Evolutionary conservation across 1,140 invertebrate genomes (phyloP), one percentile per base, ranked within the genome.

Genomic region (Triops longicaudatus): DNA sequence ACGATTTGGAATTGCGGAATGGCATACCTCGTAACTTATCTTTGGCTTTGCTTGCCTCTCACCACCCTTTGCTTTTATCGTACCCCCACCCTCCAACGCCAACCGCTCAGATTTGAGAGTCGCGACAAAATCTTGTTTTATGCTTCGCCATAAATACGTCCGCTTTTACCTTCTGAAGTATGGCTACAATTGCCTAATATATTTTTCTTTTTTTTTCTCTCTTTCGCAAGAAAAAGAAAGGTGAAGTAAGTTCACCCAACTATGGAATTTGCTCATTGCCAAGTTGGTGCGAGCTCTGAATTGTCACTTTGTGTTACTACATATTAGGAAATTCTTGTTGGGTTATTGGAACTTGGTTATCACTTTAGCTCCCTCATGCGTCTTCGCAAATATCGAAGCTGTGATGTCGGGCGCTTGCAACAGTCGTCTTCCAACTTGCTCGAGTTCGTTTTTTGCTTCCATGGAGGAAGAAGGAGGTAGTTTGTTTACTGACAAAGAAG

Each of bases 241-340:
- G 31, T 63, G 50, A 22, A 63, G 14, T 14, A 6, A 17, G 50
- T 63, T 63, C n/a, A 5, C 22, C 50, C n/a, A 63, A 63, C 31
- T 37, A 2, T 4, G 50, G 50, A 63, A 63, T 63, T 63, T 14
- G 50, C 17, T 63, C 50, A 22, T 63, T 63, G 50, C 14, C n/a
- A 22, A 63, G 17, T n/a, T 63, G 50, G 9, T 63, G 17, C 6
- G n/a, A 14, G 14, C 50, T 22, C 4, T 63, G 50, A 63, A 63
- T 63, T 9, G 50, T 17, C 50, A 3, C 43, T 17, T 12, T 12
- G 7, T 63, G 50, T 63, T 63, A 22, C 50, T n/a, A 63, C n/a
- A 37, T 63, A 63, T 63, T 63, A 63, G 50, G n/a, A 63, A 63
- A 63, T 63, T 63, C 50, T 9, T 63, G 50, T 63, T 63, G 14